Evolutionary conservation across 2,888 invertebrate species (phyloP), one percentile per base, ranked within the genome.

Genomic region (Toxonevra muliebris): DNA sequence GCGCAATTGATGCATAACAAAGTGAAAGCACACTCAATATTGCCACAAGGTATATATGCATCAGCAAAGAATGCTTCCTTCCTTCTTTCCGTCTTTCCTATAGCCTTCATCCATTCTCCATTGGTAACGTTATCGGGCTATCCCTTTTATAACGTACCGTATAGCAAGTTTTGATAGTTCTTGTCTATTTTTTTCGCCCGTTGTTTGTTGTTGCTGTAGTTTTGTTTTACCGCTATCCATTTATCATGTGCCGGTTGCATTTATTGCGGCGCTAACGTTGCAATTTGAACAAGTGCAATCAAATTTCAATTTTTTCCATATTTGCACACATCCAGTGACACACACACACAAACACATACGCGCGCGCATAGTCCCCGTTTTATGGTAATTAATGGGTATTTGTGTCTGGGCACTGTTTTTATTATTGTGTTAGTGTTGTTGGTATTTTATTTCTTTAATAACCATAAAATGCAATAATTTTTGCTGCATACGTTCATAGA

Each of bases 401-500:
- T 15, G 15, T 15, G 13, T 15, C 48, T 15, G n/a, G n/a, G 3
- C 5, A 13, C 48, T 15, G 15, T 55, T 20, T n/a, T 55, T 30
- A 30, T 13, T 55, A 20, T 55, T 20, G 13, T 10, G 42, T 15
- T 59, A 8, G 40, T 59, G 59, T 43, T 41, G 58, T 48, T 57
- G 57, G 53, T 66, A 11, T 15, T 61, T 65, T 53, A 53, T 65
- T 45, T 61, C 55, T 40, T 61, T 17, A 61, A 61, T 66, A 50
- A 55, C 61, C 61, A 61, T 61, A 55, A 66, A 66, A 66, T 66
- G 61, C 66, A 65, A 59, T 65, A 50, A 66, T 66, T 45, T 66
- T 15, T 12, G 30, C 30, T 30, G n/a, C 30, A 30, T 30, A 30
- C 30, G 7, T 30, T 2, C 2, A 30, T 7, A 30, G 30, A 30